Evolutionary conservation across 2,113 vertebrate genomes (phyloP), one percentile per base, ranked within the genome.

Genomic region (Chloroceryle aenea): DNA sequence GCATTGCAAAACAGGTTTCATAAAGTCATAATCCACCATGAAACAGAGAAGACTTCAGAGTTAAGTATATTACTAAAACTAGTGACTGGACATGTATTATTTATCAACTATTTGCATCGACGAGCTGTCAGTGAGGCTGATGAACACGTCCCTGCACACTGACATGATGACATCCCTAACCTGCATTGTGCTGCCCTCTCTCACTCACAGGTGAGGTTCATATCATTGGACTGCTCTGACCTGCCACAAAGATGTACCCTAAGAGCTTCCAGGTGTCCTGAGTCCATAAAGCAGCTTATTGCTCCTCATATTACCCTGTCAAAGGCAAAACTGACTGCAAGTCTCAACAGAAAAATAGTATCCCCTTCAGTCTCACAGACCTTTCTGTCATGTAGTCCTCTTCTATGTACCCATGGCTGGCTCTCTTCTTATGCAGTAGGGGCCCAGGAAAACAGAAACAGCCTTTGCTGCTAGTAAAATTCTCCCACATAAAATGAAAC

Each of bases 71-170:
- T 29, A n/a, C 56, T 59, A n/a, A 43, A 81, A 69, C 30, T 19
- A 73, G 15, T 30, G 23, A 73, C 38, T 40, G 32, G 6, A 23
- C 81, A 45, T 22, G 14, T 7, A 7, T 30, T 23, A 8, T 59
- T 82, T 27, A 71, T 27, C 56, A 61, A 11, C 25, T 36, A 6
- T 63, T 56, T 66, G n/a, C 30, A 42, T 27, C 2, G 1, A 4
- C 3, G 64, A 63, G 34, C 8, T 56, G 20, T 6, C 3, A 0
- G 15, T 47, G 43, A 66, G 64, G 48, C 53, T 81, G 43, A 10
- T 18, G 22, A 73, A 14, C 59, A 52, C 0, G 0, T 58, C 26
- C 58, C 26, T 4, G 2, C 45, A 69, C 15, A 7, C 4, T 10
- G 48, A 23, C 14, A 36, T 0, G 18, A 5, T 5, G 9, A 18